phyloP scores from a whole-genome alignment of 1,140 invertebrate species.

The Brachionus paranguensis region DNA sequence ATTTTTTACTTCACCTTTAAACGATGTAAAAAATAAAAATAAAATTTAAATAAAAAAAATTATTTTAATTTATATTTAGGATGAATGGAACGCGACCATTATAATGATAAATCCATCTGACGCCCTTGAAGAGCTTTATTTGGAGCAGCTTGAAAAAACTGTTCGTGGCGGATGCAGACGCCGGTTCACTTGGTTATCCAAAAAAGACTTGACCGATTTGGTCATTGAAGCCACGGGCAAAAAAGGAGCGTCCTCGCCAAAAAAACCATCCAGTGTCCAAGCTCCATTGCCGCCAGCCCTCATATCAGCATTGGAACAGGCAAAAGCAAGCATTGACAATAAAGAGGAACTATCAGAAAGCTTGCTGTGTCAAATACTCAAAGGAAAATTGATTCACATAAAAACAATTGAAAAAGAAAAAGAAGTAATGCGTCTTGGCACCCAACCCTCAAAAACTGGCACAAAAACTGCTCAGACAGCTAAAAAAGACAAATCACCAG shows the following conservation, averaged over 20 bases:
- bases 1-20: not conserved
- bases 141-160: conserved; percentile 23
- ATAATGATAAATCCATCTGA: not conserved
- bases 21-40: not conserved
- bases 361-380: conserved; percentile 50
- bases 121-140: conserved; percentile 17
- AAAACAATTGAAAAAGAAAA: conserved; percentile 49
- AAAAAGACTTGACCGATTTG: conserved; percentile 17
- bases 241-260: not conserved
- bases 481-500: conserved; percentile 48
- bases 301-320: not conserved
- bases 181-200: conserved; percentile 23
- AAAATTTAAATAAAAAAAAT: not conserved
- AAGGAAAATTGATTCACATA: conserved; percentile 49
- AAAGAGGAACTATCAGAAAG: conserved; percentile 49
- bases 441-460: conserved; percentile 44
- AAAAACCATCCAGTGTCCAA: not conserved
- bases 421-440: conserved; percentile 46
- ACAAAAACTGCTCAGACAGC: conserved; percentile 42
- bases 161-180: not conserved
- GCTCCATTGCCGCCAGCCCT: not conserved
- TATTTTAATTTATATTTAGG: not conserved
- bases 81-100: conserved; percentile 16
- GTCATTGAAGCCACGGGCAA: not conserved
- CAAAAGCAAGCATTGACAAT: conserved; percentile 48